phyloP scores from a whole-genome alignment of 2,113 vertebrate species.

The Merops nubicus region DNA sequence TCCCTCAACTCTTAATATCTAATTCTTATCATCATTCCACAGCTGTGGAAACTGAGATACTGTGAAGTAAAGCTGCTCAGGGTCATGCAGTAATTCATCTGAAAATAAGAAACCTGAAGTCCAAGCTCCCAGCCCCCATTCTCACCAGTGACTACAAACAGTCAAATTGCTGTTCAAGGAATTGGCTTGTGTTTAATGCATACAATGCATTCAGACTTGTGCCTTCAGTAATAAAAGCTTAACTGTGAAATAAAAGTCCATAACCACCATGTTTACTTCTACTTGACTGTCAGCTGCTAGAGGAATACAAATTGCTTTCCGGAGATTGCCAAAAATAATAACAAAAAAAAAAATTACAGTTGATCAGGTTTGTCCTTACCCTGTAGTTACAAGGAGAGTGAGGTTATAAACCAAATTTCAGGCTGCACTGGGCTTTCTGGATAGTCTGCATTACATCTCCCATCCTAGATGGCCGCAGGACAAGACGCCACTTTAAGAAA shows the following conservation, averaged over 20 bases:
- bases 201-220: not conserved
- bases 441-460: not conserved
- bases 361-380: not conserved
- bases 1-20: not conserved
- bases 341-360: not conserved
- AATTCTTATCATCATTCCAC: not conserved
- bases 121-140: not conserved
- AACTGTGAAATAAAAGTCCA: slow-evolving; percentile 44
- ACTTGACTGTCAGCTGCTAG: not conserved
- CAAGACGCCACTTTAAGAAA: not conserved
- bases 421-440: not conserved
- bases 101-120: not conserved
- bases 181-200: not conserved
- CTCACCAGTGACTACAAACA: not conserved
- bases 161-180: not conserved
- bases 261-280: slow-evolving; percentile 6
- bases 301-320: slow-evolving; percentile 35
- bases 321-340: not conserved
- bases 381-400: not conserved
- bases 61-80: not conserved
- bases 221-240: not conserved
- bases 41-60: slow-evolving; percentile 12
- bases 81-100: not conserved
- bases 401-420: not conserved
- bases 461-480: not conserved